Percentiles rank a stretch among this genome's conserved stretches.
Evolutionary conservation across 1,140 invertebrate genomes (phyloP).

Genomic region (Gryllus bimaculatus): DNA sequence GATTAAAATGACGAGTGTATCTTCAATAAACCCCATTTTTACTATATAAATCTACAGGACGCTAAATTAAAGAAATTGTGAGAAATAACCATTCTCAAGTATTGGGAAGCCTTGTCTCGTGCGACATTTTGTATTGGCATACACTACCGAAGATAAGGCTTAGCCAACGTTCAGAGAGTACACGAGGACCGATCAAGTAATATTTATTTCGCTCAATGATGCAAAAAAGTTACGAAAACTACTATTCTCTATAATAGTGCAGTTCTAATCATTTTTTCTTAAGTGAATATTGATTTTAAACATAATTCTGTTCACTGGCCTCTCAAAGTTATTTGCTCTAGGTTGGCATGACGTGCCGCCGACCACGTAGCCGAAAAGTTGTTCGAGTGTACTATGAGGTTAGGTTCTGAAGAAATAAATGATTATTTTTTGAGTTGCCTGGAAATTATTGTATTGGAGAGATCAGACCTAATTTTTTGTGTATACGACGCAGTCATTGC

Average conservation of each 20-base stretch:
- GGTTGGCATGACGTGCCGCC: too few species aligned
- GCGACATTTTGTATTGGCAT: constrained; percentile 4
- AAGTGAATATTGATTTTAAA: not conserved
- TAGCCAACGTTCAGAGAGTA: not conserved
- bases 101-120: not conserved
- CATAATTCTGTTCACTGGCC: not conserved
- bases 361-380: too few species aligned
- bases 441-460: too few species aligned
- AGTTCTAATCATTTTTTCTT: not conserved
- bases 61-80: not conserved
- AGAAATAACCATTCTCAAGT: not conserved
- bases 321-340: too few species aligned
- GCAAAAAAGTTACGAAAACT: not conserved
- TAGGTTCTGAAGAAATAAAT: too few species aligned
- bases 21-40: constrained; percentile 56
- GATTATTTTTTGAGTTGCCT: too few species aligned
- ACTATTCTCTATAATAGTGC: too few species aligned
- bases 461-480: too few species aligned
- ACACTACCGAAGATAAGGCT: not conserved
- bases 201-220: not conserved
- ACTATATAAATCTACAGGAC: not conserved
- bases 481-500: too few species aligned
- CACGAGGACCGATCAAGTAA: not conserved
- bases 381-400: too few species aligned
- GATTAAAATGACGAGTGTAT: constrained; percentile 55